A percentile compares a stretch with the other conserved stretches of the same genome.
Conservation (phyloP, 2,888 invertebrate genomes). For the Deroplatys truncata region DNA sequence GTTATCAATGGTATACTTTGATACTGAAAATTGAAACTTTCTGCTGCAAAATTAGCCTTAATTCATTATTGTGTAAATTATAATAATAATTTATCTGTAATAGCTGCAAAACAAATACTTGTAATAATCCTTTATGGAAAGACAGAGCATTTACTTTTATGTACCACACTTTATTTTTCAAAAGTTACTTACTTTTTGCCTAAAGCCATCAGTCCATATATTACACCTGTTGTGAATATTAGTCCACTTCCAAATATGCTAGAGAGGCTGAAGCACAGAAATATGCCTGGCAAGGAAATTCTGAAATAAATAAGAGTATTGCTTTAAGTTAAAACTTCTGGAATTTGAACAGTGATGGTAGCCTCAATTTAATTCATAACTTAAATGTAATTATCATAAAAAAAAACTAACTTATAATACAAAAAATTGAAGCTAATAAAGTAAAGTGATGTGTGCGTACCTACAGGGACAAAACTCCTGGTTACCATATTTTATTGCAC, state of each 20-base stretch:
- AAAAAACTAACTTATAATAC: not conserved
- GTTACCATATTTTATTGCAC: too few species aligned
- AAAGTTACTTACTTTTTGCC: slow-evolving; percentile 85
- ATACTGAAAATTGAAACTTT: too few species aligned
- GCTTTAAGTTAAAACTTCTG: not conserved
- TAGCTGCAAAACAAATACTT: too few species aligned
- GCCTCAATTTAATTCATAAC: not conserved
- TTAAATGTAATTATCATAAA: not conserved
- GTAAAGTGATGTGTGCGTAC: too few species aligned
- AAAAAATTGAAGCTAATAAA: too few species aligned
- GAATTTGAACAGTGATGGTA: not conserved
- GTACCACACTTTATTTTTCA: not conserved
- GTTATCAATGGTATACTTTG: too few species aligned
- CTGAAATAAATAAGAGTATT: slow-evolving; percentile 49
- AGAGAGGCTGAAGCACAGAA: slow-evolving; percentile 69
- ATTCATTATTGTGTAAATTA: too few species aligned
- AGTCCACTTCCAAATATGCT: slow-evolving; percentile 84
- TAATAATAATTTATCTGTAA: too few species aligned
- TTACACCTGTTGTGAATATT: slow-evolving; percentile 81
- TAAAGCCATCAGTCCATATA: slow-evolving; percentile 92
- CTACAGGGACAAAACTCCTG: too few species aligned
- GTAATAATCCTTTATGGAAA: too few species aligned
- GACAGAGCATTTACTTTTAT: too few species aligned
- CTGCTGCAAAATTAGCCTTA: too few species aligned
- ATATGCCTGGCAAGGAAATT: slow-evolving; percentile 72